phyloP scores from a whole-genome alignment of 2,888 invertebrate species.

The Trissolcus brochymenae region DNA sequence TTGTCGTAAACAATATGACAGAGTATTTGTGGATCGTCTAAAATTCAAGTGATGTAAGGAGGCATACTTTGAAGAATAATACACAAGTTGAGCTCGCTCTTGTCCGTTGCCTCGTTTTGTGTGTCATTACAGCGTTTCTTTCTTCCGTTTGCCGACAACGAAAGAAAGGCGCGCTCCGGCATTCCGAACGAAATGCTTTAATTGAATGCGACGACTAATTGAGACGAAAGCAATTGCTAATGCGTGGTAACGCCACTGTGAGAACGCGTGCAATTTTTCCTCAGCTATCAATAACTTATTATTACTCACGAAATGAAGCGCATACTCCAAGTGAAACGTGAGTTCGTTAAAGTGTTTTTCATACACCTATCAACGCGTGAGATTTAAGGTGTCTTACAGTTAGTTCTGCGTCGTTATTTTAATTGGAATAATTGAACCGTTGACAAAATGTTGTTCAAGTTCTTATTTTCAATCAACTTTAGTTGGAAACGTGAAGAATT shows the following conservation, averaged over 20 bases:
- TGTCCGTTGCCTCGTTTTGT: slow-evolving; percentile 69
- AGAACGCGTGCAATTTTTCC: slow-evolving; percentile 60
- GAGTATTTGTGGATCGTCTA: slow-evolving; percentile 22
- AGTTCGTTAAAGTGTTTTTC: slow-evolving; percentile 39
- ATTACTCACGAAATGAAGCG: slow-evolving; percentile 18
- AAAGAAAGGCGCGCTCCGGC: slow-evolving; percentile 39
- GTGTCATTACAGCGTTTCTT: slow-evolving; percentile 65
- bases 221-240: slow-evolving; percentile 68
- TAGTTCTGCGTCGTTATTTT: slow-evolving; percentile 36
- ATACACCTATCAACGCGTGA: slow-evolving; percentile 20
- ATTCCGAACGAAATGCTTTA: slow-evolving; percentile 69
- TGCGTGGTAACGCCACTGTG: slow-evolving; percentile 53
- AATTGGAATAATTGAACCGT: slow-evolving; percentile 43
- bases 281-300: slow-evolving; percentile 51
- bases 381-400: slow-evolving; percentile 43
- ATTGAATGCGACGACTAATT: slow-evolving; percentile 72
- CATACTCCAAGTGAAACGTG: slow-evolving; percentile 44
- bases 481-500: neutral
- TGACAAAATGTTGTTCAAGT: neutral
- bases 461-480: neutral
- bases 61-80: slow-evolving; percentile 64
- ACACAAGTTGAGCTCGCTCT: slow-evolving; percentile 65
- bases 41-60: slow-evolving; percentile 26
- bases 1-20: neutral
- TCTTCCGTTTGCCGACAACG: neutral